Conservation (phyloP, 1,140 invertebrate species). For the Ectropis grisescens region DNA sequence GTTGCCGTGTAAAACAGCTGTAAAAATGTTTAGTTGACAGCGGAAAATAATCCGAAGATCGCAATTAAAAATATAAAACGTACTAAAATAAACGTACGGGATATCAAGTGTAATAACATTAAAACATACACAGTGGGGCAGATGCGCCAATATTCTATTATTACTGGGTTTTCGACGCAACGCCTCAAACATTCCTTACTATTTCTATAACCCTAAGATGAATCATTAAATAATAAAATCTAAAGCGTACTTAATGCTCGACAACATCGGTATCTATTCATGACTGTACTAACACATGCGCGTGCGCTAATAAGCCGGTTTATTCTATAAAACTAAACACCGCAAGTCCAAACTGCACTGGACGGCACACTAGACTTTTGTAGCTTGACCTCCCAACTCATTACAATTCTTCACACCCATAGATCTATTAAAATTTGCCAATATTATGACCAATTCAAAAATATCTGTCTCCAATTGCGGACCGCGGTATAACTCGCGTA, state of each 20-base stretch:
- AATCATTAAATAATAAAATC: slow-evolving; percentile 71
- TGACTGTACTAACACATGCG: slow-evolving; percentile 39
- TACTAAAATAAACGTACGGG: slow-evolving; percentile 58
- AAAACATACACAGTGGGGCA: slow-evolving; percentile 63
- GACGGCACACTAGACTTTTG: no score
- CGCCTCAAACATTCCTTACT: slow-evolving; percentile 63
- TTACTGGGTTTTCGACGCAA: slow-evolving; percentile 65
- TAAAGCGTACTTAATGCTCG: slow-evolving; percentile 66
- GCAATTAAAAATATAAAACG: slow-evolving; percentile 67
- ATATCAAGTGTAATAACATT: slow-evolving; percentile 59
- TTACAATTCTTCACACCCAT: no score
- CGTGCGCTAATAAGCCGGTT: slow-evolving; percentile 58
- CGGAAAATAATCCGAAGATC: slow-evolving; percentile 47
- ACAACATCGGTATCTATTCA: slow-evolving; percentile 48
- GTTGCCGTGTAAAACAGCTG: slow-evolving; percentile 54
- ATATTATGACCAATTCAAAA: no score
- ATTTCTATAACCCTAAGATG: slow-evolving; percentile 69
- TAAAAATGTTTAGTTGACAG: slow-evolving; percentile 49
- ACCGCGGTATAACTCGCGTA: no score
- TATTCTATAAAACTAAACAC: no score
- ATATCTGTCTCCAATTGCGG: no score
- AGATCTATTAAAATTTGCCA: no score
- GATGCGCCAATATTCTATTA: slow-evolving; percentile 70
- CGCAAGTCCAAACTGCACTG: no score
- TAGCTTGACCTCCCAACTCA: no score